These are phyloP conservation scores for Calephelis virginiensis DNA, from an alignment of 1,140 invertebrate genomes.

Conservation along the genomic window DNA sequence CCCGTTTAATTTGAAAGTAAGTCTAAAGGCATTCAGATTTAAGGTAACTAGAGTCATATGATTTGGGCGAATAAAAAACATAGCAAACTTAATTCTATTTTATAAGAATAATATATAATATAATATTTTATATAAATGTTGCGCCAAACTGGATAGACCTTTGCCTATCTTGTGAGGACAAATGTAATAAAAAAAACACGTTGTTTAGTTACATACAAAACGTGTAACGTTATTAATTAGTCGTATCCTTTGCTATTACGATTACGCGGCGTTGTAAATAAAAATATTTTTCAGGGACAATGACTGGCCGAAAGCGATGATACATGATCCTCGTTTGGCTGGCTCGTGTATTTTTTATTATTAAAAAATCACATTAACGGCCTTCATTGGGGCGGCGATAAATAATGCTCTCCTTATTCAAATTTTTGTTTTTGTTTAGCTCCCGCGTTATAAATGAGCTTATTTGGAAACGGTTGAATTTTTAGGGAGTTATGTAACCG, in stretches of 20 bases:
- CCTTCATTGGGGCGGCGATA: slow-evolving; percentile 76
- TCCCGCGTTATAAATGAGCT: slow-evolving; percentile 75
- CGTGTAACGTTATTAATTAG: slow-evolving; percentile 53
- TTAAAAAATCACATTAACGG: slow-evolving; percentile 78
- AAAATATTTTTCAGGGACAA: slow-evolving; percentile 69
- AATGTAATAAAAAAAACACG: background rate
- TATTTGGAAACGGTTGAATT: slow-evolving; percentile 71
- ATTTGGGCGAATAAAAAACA: no score
- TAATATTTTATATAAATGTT: no score
- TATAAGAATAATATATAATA: no score
- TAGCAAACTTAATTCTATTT: no score
- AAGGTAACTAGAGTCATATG: no score
- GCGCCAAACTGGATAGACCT: no score
- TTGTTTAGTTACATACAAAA: background rate
- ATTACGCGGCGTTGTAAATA: slow-evolving; percentile 54
- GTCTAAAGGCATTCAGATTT: no score
- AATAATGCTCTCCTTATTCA: slow-evolving; percentile 78
- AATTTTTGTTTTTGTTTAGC: slow-evolving; percentile 75
- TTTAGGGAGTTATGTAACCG: slow-evolving; percentile 65
- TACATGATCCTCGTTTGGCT: slow-evolving; percentile 74
- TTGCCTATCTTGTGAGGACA: background rate
- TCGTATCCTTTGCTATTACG: slow-evolving; percentile 53
- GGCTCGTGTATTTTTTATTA: slow-evolving; percentile 70
- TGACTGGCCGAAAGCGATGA: slow-evolving; percentile 75
- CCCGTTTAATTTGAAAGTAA: no score